phyloP scores from a whole-genome alignment of 2,113 vertebrate genomes.

The Carlito syrichta region DNA sequence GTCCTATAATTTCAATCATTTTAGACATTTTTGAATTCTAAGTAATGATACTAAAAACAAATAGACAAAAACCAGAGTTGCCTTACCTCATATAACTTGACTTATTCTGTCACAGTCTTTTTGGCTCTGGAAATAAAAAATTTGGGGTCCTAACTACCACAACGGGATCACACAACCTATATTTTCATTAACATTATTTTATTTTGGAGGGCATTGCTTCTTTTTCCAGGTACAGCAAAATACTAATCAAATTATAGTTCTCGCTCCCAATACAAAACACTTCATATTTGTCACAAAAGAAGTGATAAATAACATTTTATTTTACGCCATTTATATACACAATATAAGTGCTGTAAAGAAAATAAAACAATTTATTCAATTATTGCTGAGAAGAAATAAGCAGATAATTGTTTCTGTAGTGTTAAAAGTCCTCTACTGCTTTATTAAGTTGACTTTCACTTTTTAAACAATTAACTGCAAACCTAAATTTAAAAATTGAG shows the following conservation, averaged over 20 bases:
- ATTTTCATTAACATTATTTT: neutral
- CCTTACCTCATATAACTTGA: neutral
- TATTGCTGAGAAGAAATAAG: neutral
- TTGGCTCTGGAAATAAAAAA: neutral
- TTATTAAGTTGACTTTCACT: neutral
- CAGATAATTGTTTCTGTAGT: neutral
- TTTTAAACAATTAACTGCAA: neutral
- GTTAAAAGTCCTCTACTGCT: neutral
- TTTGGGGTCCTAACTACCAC: neutral
- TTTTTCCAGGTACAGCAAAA: neutral
- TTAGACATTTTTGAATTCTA: neutral
- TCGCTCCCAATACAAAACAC: neutral
- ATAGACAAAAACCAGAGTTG: neutral
- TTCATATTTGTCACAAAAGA: neutral
- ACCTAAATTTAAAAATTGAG: neutral
- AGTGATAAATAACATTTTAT: neutral
- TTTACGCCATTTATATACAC: neutral
- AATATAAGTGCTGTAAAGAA: neutral
- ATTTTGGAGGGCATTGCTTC: neutral
- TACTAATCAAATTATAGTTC: neutral
- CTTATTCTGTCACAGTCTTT: neutral
- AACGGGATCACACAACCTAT: neutral
- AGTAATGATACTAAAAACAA: neutral
- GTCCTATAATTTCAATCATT: neutral
- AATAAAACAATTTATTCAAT: neutral